These are phyloP conservation scores for Drosophila fulvimacula DNA, from an alignment of 2,888 invertebrate genomes.

Conservation along the genomic window DNA sequence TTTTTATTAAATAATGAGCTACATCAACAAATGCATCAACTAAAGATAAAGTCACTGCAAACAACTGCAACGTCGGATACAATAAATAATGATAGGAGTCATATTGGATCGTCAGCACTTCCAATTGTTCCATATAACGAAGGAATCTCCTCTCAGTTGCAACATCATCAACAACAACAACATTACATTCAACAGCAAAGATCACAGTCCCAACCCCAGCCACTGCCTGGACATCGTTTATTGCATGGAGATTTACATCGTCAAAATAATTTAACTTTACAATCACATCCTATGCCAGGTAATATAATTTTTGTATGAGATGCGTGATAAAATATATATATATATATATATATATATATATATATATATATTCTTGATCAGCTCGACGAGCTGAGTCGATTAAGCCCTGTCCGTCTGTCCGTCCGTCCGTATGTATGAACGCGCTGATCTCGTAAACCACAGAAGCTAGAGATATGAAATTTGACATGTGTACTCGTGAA, in stretches of 20 bases:
- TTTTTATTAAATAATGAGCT: slow-evolving; percentile 75
- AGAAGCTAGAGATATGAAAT: too few relatives aligned
- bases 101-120: slow-evolving; percentile 30
- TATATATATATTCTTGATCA: neutral
- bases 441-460: too few relatives aligned
- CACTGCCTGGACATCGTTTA: slow-evolving; percentile 37
- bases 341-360: too few relatives aligned
- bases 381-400: neutral
- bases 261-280: slow-evolving; percentile 77
- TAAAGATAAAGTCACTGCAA: slow-evolving; percentile 60
- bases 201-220: slow-evolving; percentile 24
- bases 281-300: slow-evolving; percentile 61
- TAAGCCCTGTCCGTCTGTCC: neutral
- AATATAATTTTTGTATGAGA: neutral
- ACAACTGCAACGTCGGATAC: slow-evolving; percentile 48
- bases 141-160: slow-evolving; percentile 68
- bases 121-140: slow-evolving; percentile 68
- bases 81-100: slow-evolving; percentile 52
- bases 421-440: neutral
- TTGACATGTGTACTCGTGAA: too few relatives aligned
- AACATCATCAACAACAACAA: slow-evolving; percentile 63
- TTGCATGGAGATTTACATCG: slow-evolving; percentile 49
- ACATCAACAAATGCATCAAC: slow-evolving; percentile 79
- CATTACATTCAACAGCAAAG: slow-evolving; percentile 79
- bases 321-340: too few relatives aligned